Evolutionary conservation across 2,113 vertebrate species (phyloP).

Genomic region (Corynorhinus townsendii): DNA sequence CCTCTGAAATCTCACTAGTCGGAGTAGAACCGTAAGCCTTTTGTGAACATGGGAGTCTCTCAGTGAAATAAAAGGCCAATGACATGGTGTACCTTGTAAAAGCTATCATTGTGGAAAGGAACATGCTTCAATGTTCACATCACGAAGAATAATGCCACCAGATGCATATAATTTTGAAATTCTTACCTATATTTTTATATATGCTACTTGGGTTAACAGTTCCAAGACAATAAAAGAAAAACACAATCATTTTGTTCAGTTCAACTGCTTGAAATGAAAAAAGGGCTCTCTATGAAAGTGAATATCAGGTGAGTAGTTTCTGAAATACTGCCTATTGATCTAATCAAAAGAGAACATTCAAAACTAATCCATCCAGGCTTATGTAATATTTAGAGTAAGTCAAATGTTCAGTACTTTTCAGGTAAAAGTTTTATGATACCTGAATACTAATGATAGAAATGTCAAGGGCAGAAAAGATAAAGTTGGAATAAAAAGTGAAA

Average conservation of each 20-base stretch:
- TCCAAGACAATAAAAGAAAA: constrained; percentile 43
- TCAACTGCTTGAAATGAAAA: constrained; percentile 7
- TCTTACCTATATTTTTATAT: constrained; percentile 50
- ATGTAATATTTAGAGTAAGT: constrained; percentile 45
- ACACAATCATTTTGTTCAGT: constrained; percentile 33
- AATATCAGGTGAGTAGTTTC: not conserved
- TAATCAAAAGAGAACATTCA: constrained; percentile 27
- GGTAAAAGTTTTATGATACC: constrained; percentile 28
- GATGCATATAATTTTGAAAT: constrained; percentile 37
- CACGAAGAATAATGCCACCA: constrained; percentile 43
- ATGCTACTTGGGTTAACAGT: not conserved
- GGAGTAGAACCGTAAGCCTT: constrained; percentile 35
- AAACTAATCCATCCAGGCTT: constrained; percentile 31
- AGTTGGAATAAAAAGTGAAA: constrained; percentile 28
- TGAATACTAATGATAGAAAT: constrained; percentile 17
- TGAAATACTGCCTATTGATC: constrained; percentile 37
- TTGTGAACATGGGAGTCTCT: constrained; percentile 19
- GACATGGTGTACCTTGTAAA: constrained; percentile 53
- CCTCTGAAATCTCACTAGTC: constrained; percentile 28
- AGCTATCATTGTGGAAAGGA: constrained; percentile 44
- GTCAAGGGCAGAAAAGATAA: constrained; percentile 23
- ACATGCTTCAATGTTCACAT: not conserved
- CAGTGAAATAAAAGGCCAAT: constrained; percentile 42
- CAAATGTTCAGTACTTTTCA: constrained; percentile 1
- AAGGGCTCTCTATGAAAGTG: not conserved